These are phyloP conservation scores for Cyphomyrus plagiostoma DNA, from an alignment of 2,113 vertebrate genomes.

Conservation along the genomic window DNA sequence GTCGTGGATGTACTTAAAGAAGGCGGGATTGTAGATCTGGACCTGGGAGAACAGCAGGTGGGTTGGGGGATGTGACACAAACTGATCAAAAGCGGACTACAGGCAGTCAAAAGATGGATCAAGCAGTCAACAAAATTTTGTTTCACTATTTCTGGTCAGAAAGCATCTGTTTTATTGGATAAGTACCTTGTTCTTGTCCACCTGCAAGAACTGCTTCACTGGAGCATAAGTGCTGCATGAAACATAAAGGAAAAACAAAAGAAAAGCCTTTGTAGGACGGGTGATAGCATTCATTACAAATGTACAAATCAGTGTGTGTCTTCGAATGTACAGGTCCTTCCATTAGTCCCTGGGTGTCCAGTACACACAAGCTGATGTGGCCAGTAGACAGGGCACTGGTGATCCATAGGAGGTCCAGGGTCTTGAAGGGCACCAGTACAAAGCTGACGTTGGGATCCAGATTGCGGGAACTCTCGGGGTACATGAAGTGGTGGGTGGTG, in stretches of 20 bases:
- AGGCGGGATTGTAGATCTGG: constrained; percentile 95
- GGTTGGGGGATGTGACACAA: background rate
- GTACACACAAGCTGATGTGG: constrained; percentile 89
- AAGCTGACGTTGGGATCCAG: constrained; percentile 90
- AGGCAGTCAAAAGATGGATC: background rate
- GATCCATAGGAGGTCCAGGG: constrained; percentile 93
- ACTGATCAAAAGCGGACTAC: background rate
- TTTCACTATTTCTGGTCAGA: background rate
- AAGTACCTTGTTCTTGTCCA: constrained; percentile 93
- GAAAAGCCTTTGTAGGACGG: background rate
- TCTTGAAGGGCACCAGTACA: constrained; percentile 94
- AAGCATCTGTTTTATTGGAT: background rate
- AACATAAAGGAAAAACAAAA: background rate
- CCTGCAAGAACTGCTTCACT: constrained; percentile 93
- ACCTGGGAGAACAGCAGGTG: constrained; percentile 58
- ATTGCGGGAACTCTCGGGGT: constrained; percentile 96
- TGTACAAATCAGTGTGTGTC: background rate
- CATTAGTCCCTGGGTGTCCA: background rate
- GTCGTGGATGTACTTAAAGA: constrained; percentile 98
- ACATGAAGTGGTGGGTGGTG: constrained; percentile 98
- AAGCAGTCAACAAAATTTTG: background rate
- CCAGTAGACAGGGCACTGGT: constrained; percentile 91
- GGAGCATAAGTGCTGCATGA: constrained; percentile 83
- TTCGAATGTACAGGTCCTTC: constrained; percentile 20
- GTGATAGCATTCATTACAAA: background rate